phyloP scores from a whole-genome alignment of 2,113 vertebrate species.

The Galbula dea region DNA sequence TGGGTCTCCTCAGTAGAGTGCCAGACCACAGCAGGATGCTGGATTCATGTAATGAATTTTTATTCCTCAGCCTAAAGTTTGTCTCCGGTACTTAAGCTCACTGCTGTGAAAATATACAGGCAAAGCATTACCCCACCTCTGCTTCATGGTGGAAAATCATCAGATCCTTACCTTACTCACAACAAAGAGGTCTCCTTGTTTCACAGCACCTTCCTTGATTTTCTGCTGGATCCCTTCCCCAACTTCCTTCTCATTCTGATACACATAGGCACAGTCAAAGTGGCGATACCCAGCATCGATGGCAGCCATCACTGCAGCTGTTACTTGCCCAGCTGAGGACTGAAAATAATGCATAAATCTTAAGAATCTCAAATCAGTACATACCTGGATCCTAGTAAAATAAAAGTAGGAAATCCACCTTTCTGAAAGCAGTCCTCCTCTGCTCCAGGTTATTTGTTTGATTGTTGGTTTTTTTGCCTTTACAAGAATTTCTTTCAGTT shows the following conservation, averaged over 20 bases:
- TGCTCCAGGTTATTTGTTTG: accelerated
- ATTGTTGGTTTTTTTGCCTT: accelerated
- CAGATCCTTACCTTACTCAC: constrained; percentile 81
- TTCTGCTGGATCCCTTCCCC: constrained; percentile 78
- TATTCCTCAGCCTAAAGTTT: not conserved
- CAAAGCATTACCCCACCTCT: not conserved
- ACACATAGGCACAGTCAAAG: constrained; percentile 74
- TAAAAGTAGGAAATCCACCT: not conserved
- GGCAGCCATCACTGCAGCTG: constrained; percentile 74
- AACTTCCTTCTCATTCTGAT: constrained; percentile 82
- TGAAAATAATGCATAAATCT: constrained; percentile 6
- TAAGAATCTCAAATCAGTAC: not conserved
- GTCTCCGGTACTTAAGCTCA: not conserved
- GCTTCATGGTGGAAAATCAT: not conserved
- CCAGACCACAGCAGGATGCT: not conserved
- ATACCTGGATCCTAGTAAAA: not conserved
- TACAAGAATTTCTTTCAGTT: not conserved
- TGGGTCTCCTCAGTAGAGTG: not conserved
- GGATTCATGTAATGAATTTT: not conserved
- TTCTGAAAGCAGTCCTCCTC: not conserved
- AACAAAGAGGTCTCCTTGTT: constrained; percentile 84
- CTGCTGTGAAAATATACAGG: not conserved
- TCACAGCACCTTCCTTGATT: constrained; percentile 77
- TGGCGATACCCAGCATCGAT: constrained; percentile 83
- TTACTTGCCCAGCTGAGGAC: constrained; percentile 75